These are phyloP conservation scores for Procavia capensis DNA, from an alignment of 2,113 vertebrate genomes.

Conservation along the genomic window DNA sequence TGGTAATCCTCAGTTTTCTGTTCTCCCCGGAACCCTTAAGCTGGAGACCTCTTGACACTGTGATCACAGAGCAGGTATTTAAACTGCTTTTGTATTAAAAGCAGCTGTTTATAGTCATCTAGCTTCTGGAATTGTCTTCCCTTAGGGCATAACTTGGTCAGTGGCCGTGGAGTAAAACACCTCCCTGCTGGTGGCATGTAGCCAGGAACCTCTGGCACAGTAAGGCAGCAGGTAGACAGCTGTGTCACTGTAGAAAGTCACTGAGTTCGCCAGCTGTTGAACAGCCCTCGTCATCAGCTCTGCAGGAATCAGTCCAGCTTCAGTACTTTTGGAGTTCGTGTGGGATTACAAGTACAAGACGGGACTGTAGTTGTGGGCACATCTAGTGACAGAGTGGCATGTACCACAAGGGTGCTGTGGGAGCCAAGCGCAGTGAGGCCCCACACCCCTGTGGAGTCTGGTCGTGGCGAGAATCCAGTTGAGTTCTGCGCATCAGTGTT, in stretches of 20 bases:
- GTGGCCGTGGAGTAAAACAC: background rate
- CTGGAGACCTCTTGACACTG: background rate
- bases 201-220: background rate
- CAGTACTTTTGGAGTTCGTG: background rate
- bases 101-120: background rate
- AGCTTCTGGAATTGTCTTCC: background rate
- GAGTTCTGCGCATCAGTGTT: background rate
- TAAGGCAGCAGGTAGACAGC: background rate
- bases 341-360: background rate
- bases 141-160: background rate
- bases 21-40: background rate
- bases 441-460: too few species aligned
- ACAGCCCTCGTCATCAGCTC: background rate
- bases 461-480: background rate
- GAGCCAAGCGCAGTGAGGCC: background rate
- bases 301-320: background rate
- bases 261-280: background rate
- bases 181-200: background rate
- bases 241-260: background rate
- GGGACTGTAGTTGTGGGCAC: background rate
- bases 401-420: background rate
- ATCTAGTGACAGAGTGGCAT: background rate
- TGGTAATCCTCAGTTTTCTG: conserved; percentile 3
- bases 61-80: background rate
- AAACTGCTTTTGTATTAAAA: background rate